phyloP scores from a whole-genome alignment of 2,797 vertebrate species.

The Odontamblyopus rebecca region DNA sequence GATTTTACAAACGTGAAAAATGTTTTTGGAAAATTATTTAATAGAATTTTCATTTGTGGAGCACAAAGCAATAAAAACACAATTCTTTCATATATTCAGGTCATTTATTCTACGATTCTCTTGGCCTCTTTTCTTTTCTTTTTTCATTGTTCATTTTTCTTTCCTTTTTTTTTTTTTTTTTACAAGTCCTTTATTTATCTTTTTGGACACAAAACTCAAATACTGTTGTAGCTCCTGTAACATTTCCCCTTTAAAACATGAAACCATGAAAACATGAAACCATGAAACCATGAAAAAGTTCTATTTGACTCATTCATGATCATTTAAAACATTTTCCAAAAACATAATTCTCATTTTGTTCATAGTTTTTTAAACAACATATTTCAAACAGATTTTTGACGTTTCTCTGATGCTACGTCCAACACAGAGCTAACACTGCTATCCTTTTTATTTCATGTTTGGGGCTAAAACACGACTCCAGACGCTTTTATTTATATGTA shows the following conservation, averaged over 20 bases:
- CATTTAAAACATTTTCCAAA: background rate
- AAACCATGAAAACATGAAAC: background rate
- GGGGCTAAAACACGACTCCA: slow-evolving; percentile 30
- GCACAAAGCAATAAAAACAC: too few relatives aligned
- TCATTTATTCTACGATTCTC: too few relatives aligned
- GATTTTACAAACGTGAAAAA: background rate
- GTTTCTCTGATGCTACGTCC: slow-evolving; percentile 62
- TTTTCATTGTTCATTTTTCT: slow-evolving; percentile 4
- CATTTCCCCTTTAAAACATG: too few relatives aligned
- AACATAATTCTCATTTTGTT: slow-evolving; percentile 53
- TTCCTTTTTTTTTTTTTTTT: too few relatives aligned
- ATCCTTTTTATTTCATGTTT: slow-evolving; percentile 56
- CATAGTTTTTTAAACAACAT: slow-evolving; percentile 4
- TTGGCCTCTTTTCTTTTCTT: slow-evolving; percentile 41
- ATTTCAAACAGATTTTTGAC: slow-evolving; percentile 23
- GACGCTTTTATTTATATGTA: slow-evolving; percentile 8
- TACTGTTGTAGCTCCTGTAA: background rate
- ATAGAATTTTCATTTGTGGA: too few relatives aligned
- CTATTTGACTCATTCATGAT: background rate
- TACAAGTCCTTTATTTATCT: background rate
- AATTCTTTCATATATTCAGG: too few relatives aligned
- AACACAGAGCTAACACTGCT: slow-evolving; percentile 50
- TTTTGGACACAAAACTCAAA: background rate
- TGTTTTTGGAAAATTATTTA: too few relatives aligned
- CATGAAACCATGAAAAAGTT: background rate